These are phyloP conservation scores for Drosophila aldrichi DNA, from an alignment of 2,888 invertebrate genomes.

Conservation along the genomic window DNA sequence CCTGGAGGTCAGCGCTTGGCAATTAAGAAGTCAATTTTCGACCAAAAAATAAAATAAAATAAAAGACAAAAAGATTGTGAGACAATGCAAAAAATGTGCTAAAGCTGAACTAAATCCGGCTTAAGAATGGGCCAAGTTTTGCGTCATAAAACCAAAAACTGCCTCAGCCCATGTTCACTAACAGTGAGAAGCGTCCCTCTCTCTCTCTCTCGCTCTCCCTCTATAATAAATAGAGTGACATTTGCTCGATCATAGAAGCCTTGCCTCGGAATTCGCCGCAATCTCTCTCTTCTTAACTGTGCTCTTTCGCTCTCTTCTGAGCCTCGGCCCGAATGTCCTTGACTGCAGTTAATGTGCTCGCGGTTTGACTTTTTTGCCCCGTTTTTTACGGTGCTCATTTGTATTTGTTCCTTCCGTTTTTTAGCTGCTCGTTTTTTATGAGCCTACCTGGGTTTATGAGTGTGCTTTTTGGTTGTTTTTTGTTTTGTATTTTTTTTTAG, in stretches of 20 bases:
- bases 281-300: background rate
- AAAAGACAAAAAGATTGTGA: constrained; percentile 53
- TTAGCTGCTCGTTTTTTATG: constrained; percentile 39
- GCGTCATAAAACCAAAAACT: constrained; percentile 68
- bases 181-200: background rate
- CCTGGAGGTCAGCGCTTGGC: constrained; percentile 50
- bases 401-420: constrained; percentile 65
- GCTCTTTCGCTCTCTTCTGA: background rate
- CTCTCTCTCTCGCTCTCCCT: background rate
- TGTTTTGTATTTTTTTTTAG: constrained; percentile 65
- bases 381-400: constrained; percentile 51
- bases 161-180: background rate
- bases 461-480: constrained; percentile 26
- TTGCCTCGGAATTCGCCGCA: constrained; percentile 63
- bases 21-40: constrained; percentile 82
- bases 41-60: constrained; percentile 47
- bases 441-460: constrained; percentile 53
- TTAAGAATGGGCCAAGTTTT: constrained; percentile 65
- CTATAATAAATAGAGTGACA: constrained; percentile 18
- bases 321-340: constrained; percentile 44
- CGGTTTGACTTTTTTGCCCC: constrained; percentile 76
- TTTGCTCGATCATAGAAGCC: constrained; percentile 34
- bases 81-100: constrained; percentile 74
- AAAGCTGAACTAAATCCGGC: constrained; percentile 79
- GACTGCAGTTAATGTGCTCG: constrained; percentile 49